Evolutionary conservation across 2,797 vertebrate species (phyloP).

Genomic region (Gambelia wislizenii): DNA sequence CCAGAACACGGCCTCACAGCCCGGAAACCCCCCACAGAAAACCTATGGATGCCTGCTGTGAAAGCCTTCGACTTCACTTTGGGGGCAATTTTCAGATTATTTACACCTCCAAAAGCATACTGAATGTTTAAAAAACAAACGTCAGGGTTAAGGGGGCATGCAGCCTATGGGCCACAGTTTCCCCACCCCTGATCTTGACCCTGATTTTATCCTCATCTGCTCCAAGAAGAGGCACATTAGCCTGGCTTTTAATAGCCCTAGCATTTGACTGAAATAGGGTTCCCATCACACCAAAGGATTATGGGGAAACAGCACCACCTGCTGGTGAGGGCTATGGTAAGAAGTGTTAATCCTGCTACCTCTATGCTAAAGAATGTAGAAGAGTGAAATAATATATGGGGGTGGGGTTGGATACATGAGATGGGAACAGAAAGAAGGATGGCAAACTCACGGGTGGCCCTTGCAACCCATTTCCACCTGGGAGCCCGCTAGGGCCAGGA

Average conservation of each 20-base stretch:
- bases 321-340: no score
- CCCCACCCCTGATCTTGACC: accelerated
- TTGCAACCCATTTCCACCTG: conserved; percentile 89
- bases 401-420: background rate
- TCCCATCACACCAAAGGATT: no score
- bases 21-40: no score
- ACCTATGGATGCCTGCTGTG: no score
- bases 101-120: background rate
- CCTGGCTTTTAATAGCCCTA: background rate
- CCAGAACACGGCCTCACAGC: no score
- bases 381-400: background rate
- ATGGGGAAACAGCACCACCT: no score
- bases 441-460: conserved; percentile 87
- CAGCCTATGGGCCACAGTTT: no score
- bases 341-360: no score
- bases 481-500: conserved; percentile 90
- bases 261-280: background rate
- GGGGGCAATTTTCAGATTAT: no score
- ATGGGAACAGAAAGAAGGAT: background rate
- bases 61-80: no score
- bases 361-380: accelerated
- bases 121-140: no score
- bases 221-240: background rate
- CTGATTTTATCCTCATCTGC: background rate
- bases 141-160: no score